Evolutionary conservation across 2,113 vertebrate genomes (phyloP).

Genomic region (Carollia perspicillata): DNA sequence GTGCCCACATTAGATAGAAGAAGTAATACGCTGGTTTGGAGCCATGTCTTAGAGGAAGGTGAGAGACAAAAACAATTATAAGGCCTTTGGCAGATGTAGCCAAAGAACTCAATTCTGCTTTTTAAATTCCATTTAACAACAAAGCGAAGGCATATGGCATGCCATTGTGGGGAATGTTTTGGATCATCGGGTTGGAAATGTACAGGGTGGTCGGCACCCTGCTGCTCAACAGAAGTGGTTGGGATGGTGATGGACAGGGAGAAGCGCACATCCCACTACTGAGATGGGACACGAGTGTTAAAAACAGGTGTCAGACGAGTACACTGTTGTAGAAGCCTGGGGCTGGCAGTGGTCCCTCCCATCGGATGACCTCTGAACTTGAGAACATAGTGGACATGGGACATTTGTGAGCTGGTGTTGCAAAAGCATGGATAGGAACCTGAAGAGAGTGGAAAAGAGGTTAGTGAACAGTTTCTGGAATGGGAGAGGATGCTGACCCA

Average conservation of each 20-base stretch:
- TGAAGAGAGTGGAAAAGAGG: neutral
- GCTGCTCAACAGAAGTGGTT: neutral
- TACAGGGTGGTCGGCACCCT: neutral
- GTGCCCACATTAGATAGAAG: neutral
- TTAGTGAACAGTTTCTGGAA: neutral
- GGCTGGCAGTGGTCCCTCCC: neutral
- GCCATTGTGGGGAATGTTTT: neutral
- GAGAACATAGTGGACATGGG: neutral
- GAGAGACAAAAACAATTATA: neutral
- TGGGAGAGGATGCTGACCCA: neutral
- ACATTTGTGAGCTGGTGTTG: neutral
- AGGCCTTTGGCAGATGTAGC: neutral
- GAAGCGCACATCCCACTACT: neutral
- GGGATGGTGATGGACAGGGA: neutral
- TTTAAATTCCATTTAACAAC: neutral
- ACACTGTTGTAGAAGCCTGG: accelerated
- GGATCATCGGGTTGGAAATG: neutral
- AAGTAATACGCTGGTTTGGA: neutral
- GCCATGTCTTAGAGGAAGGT: neutral
- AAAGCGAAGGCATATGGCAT: neutral
- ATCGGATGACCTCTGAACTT: neutral
- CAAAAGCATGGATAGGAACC: neutral
- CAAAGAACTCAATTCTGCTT: neutral
- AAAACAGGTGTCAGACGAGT: neutral
- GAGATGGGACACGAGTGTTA: neutral